These are phyloP conservation scores for Palythoa grandis DNA, from an alignment of 92 coral and sea anemone genomes.

Conservation along the genomic window DNA sequence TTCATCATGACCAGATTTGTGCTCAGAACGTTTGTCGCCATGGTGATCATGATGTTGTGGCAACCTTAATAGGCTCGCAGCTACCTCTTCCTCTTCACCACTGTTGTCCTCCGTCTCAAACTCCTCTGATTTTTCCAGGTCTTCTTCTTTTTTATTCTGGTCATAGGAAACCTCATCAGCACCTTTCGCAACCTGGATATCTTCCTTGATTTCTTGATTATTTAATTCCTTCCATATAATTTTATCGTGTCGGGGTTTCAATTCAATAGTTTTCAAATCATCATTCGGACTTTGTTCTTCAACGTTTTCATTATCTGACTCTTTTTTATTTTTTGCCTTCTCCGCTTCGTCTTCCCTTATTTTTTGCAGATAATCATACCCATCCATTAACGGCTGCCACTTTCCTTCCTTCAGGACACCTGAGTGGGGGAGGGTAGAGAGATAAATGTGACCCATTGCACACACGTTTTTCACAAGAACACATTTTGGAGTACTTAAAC, in stretches of 20 bases:
- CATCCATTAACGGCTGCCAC: conserved; percentile 94
- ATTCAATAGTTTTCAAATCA: conserved; percentile 6
- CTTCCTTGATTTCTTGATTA: not conserved
- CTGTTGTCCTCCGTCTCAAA: not conserved
- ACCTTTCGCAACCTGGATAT: not conserved
- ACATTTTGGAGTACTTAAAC: no score
- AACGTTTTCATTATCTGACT: conserved; percentile 18
- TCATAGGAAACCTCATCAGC: not conserved
- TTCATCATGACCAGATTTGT: conserved; percentile 23
- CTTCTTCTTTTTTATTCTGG: not conserved
- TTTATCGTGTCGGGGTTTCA: conserved; percentile 15
- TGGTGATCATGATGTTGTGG: conserved; percentile 43
- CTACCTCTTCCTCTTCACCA: conserved; percentile 20
- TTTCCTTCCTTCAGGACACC: conserved; percentile 65
- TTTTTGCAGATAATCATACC: conserved; percentile 83
- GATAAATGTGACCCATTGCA: no score
- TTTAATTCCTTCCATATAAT: conserved; percentile 16
- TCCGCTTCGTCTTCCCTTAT: conserved; percentile 75
- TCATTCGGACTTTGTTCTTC: not conserved
- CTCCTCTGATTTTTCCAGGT: conserved; percentile 33
- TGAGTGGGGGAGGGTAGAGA: not conserved
- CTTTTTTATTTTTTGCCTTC: conserved; percentile 51
- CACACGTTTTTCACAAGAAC: no score
- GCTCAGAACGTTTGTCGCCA: conserved; percentile 13
- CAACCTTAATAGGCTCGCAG: conserved; percentile 28